Conservation (phyloP, 2,113 vertebrate genomes). For the Alligator sinensis region DNA sequence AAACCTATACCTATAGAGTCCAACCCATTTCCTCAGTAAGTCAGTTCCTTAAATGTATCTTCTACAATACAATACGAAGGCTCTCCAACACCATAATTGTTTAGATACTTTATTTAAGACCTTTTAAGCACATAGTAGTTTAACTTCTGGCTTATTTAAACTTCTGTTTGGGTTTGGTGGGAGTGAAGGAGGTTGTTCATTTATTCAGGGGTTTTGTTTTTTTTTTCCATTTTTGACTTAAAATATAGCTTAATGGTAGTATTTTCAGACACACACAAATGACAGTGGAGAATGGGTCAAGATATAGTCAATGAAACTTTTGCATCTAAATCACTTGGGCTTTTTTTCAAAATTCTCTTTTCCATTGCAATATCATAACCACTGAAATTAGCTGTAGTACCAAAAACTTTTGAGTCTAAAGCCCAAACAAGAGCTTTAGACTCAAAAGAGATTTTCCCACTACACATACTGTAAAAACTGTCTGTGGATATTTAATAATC, state of each 20-base stretch:
- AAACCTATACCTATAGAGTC: not conserved
- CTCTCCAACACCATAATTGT: not conserved
- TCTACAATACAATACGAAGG: not conserved
- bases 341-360: not conserved
- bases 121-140: not conserved
- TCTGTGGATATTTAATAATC: not conserved
- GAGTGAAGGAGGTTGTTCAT: not conserved
- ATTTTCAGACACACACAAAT: not conserved
- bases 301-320: not conserved
- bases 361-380: not conserved
- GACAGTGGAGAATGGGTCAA: not conserved
- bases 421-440: too few species aligned
- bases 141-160: not conserved
- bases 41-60: not conserved
- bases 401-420: not conserved
- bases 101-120: not conserved
- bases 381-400: not conserved
- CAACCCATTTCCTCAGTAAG: not conserved
- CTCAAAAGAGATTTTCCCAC: not conserved
- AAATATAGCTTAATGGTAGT: not conserved
- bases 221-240: not conserved
- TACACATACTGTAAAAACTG: not conserved
- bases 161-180: rapidly evolving
- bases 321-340: not conserved
- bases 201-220: not conserved